Base-by-base conservation (phyloP, 2,888 invertebrate species). In the Byasa hedistus region DNA sequence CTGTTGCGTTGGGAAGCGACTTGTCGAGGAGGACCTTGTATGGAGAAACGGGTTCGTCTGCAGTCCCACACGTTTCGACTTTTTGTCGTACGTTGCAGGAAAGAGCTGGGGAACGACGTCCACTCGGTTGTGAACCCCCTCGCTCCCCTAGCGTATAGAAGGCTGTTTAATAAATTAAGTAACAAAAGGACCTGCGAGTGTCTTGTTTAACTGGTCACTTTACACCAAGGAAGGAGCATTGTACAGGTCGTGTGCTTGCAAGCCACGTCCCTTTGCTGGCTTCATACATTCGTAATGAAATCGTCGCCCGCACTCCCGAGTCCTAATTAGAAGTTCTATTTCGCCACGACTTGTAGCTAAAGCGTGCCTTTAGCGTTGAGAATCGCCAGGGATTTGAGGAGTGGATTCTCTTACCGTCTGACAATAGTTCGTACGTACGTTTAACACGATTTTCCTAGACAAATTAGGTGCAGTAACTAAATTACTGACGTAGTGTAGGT, bases 51-150 rank as follows among this genome's bases (percentile, higher is more conserved):
- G 84, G 91, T 91, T 87, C 88, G 85, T 84, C 87, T 83, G 86
- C 87, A 85, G 87, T 89, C 89, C 90, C 90, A 90, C 91, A 91
- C 91, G 91, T 90, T 83, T 82, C 80, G 82, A 86, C 87, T 91
- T 91, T 91, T 91, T 91, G 90, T 85, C 81, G 82, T 78, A 77
- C 81, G 75, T 75, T 86, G 84, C 84, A 83, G 85, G 86, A 85
- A 87, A 87, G 87, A 85, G 84, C 85, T 80, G 81, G 80, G 82
- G 82, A 78, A 77, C 79, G 76, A 76, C 72, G 77, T 51, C 90
- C 84, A 80, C 69, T 61, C n/a, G 78, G 76, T 64, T 32, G 64
- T 72, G 88, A 80, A 68, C 84, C 76, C 65, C 80, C 77, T 71
- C 77, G 78, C 75, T 76, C 80, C 78, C 75, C 73, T 75, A 63